Percentiles rank a stretch among this genome's conserved stretches.
These are phyloP conservation scores for Scleropages formosus DNA, from an alignment of 2,797 vertebrate species.

Conservation along the genomic window DNA sequence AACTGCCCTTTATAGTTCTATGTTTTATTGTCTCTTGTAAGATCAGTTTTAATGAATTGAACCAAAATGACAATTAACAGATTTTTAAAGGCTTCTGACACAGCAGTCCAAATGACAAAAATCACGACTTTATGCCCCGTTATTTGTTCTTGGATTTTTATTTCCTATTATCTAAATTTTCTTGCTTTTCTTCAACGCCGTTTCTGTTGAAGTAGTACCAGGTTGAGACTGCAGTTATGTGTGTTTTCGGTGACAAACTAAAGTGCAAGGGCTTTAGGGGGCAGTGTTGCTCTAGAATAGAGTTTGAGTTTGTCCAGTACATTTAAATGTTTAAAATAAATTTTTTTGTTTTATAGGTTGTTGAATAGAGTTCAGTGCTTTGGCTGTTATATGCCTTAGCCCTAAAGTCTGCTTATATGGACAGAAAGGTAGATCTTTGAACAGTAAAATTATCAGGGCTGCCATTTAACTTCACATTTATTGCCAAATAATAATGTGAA, in stretches of 20 bases:
- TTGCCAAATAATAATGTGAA: conserved; percentile 59
- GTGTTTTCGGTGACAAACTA: background rate
- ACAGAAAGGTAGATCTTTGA: conserved; percentile 68
- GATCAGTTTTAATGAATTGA: no score
- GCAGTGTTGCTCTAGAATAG: conserved; percentile 69
- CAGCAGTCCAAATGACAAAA: no score
- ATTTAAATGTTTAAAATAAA: conserved; percentile 48
- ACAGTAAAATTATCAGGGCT: conserved; percentile 57
- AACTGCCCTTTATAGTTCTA: no score
- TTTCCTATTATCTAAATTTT: background rate
- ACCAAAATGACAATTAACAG: no score
- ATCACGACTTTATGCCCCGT: no score
- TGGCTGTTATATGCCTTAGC: conserved; percentile 58
- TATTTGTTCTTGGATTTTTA: background rate
- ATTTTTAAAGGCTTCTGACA: no score
- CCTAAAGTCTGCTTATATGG: conserved; percentile 50
- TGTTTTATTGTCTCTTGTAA: no score
- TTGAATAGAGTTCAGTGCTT: conserved; percentile 67
- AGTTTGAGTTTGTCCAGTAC: conserved; percentile 34
- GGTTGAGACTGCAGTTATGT: background rate
- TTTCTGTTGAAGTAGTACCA: background rate
- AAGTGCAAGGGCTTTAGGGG: conserved; percentile 60
- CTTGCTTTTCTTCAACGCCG: background rate
- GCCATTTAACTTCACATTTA: conserved; percentile 62
- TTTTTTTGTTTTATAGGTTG: conserved; percentile 60